phyloP scores from a whole-genome alignment of 2,797 vertebrate genomes.

The Hylomyscus alleni region DNA sequence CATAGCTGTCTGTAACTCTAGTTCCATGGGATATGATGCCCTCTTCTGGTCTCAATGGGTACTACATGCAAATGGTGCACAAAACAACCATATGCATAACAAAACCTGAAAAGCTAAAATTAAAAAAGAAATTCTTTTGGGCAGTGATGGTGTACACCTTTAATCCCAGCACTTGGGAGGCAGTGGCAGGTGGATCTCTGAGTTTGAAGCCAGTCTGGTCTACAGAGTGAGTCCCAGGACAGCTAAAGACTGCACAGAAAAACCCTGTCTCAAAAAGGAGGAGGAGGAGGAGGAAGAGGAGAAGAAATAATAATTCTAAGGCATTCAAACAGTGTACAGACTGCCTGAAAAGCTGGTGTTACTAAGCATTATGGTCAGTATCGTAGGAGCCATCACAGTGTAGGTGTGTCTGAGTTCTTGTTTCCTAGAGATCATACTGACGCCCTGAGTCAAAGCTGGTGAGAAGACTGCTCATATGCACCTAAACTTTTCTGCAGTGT shows the following conservation, averaged over 20 bases:
- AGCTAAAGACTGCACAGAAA: neutral
- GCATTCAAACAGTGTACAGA: neutral
- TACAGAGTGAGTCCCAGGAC: neutral
- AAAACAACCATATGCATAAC: neutral
- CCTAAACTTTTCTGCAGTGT: neutral
- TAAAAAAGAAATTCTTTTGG: neutral
- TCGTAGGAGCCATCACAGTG: neutral
- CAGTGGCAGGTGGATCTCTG: too few relatives aligned
- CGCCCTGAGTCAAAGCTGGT: neutral
- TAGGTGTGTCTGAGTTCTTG: too few relatives aligned
- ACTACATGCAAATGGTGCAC: neutral
- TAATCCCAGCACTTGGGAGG: neutral
- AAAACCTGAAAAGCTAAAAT: neutral
- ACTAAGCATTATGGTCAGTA: neutral
- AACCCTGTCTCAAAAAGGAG: neutral
- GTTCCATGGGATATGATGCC: neutral
- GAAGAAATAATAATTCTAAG: neutral
- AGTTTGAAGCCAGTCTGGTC: neutral
- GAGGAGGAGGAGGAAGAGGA: too few relatives aligned
- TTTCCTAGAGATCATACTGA: neutral
- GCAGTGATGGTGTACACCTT: neutral
- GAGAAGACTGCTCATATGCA: neutral
- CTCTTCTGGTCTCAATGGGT: neutral
- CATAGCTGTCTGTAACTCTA: neutral
- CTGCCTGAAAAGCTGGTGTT: neutral